phyloP scores from a whole-genome alignment of 1,140 invertebrate species.

The Drosophila virilis region DNA sequence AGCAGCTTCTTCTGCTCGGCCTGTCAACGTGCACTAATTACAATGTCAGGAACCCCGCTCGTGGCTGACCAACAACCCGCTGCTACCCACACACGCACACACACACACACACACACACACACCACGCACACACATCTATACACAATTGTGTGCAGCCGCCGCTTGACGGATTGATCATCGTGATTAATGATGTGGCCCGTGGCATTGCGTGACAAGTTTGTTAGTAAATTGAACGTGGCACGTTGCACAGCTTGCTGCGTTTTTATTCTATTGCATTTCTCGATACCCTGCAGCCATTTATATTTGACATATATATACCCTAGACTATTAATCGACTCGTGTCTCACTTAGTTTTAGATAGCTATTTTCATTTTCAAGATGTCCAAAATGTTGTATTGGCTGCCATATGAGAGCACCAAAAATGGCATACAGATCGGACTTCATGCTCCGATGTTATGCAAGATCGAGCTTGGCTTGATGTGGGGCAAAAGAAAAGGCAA shows the following conservation, averaged over 20 bases:
- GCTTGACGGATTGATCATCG: conserved; percentile 71
- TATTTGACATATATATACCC: no score
- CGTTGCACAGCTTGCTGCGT: conserved; percentile 35
- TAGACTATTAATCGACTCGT: no score
- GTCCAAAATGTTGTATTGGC: no score
- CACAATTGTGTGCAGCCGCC: conserved; percentile 8
- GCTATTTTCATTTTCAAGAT: no score
- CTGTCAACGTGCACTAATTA: conserved; percentile 50
- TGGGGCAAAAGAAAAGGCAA: no score
- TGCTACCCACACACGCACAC: conserved; percentile 24
- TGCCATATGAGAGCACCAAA: no score
- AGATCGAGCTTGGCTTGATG: no score
- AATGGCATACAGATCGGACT: no score
- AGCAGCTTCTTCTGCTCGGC: conserved; percentile 23
- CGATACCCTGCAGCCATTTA: neutral
- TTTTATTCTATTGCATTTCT: neutral
- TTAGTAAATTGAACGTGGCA: conserved; percentile 70
- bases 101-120: conserved; percentile 1
- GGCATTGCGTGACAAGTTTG: conserved; percentile 80
- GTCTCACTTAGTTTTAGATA: no score
- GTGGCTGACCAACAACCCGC: neutral
- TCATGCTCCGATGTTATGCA: no score
- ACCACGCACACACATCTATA: conserved; percentile 3
- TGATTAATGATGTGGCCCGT: conserved; percentile 68
- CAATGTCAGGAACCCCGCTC: conserved; percentile 22